These are phyloP conservation scores for Forpus xanthops DNA, from an alignment of 2,797 vertebrate species.

Conservation along the genomic window DNA sequence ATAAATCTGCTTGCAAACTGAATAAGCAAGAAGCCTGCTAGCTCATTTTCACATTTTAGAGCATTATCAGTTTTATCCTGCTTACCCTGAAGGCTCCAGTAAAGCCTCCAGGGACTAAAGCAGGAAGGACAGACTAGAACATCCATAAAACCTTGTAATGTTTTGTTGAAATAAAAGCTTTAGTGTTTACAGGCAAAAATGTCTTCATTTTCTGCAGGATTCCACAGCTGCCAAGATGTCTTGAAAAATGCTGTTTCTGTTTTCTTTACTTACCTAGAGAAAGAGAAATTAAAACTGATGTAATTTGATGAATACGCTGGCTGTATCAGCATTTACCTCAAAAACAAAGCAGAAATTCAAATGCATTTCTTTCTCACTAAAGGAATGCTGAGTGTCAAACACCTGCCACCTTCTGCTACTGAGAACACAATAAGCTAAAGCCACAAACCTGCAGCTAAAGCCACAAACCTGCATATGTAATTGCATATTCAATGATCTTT, in stretches of 20 bases:
- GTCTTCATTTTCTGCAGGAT: constrained; percentile 74
- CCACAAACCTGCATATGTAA: not conserved
- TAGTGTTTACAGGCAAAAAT: not conserved
- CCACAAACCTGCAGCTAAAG: not conserved
- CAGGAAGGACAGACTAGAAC: not conserved
- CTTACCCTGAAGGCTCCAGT: not conserved
- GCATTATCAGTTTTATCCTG: not conserved
- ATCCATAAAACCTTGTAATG: not conserved
- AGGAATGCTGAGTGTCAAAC: not conserved
- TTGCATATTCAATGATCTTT: constrained; percentile 6
- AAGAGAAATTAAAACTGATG: constrained; percentile 38
- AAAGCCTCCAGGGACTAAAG: not conserved
- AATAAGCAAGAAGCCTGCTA: not conserved
- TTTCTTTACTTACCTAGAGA: constrained; percentile 89
- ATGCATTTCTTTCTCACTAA: not conserved
- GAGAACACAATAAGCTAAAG: not conserved
- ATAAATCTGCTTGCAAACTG: not conserved
- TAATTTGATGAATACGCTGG: not conserved
- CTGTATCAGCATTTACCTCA: not conserved
- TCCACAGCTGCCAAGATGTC: constrained; percentile 83
- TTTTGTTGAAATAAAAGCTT: not conserved
- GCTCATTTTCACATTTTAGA: not conserved
- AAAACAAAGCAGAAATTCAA: not conserved
- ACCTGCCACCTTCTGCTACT: not conserved
- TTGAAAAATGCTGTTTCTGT: constrained; percentile 83